These are phyloP conservation scores for Sakesphorus luctuosus DNA, from an alignment of 2,113 vertebrate genomes.

Conservation along the genomic window DNA sequence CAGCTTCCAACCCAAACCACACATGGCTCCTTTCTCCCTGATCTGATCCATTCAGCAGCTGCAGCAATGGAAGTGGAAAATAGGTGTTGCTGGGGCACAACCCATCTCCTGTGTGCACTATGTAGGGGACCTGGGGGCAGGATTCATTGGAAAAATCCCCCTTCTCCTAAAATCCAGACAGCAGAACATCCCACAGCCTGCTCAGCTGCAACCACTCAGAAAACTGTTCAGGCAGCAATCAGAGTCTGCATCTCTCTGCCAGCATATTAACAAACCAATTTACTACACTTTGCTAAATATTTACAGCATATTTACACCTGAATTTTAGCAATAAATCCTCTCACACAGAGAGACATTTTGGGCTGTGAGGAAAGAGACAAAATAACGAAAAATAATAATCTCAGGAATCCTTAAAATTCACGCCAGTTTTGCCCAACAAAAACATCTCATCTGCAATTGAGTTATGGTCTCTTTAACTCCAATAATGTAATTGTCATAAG, in stretches of 20 bases:
- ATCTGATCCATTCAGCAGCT: background rate
- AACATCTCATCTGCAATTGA: background rate
- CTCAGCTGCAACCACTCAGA: accelerated
- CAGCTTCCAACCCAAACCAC: background rate
- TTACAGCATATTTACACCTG: background rate
- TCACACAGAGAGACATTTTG: background rate
- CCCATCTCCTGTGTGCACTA: background rate
- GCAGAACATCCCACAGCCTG: background rate
- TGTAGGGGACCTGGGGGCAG: background rate
- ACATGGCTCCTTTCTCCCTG: background rate
- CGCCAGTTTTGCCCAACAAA: background rate
- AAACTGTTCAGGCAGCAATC: background rate
- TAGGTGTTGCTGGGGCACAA: background rate
- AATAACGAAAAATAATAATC: background rate
- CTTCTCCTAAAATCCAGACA: background rate
- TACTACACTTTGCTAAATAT: background rate
- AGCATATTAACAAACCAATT: background rate
- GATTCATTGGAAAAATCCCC: background rate
- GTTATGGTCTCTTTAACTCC: background rate
- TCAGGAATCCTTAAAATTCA: background rate
- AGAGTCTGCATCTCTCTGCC: background rate
- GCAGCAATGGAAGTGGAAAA: background rate
- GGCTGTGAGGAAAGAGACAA: background rate
- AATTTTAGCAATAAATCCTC: background rate
- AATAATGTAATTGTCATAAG: background rate